Base-by-base conservation (phyloP, 2,797 vertebrate species). In the Oryzias dopingdopingensis region DNA sequence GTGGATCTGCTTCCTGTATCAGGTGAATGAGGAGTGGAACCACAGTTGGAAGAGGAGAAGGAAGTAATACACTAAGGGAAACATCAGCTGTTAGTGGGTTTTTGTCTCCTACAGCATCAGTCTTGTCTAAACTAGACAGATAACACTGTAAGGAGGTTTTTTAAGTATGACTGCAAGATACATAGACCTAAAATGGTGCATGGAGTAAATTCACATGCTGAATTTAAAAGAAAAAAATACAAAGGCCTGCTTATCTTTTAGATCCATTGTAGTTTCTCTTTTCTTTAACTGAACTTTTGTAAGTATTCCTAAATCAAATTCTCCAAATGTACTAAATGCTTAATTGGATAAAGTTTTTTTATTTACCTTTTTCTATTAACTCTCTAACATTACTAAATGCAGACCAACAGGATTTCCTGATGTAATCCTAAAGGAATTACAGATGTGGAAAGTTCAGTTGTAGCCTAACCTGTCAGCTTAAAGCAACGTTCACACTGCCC, bases 391-490 rank as follows among this genome's bases (percentile, higher is more conserved):
- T 6, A 6, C 26, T 26, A 26, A 26, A 41, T 42, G 51, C 48
- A 57, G 45, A 50, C 61, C 51, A 50, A 62, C 37, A 61, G 51
- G 44, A 47, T 54, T 60, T 74, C 42, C 32, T 59, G 52, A 65
- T 69, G 71, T 60, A 62, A 50, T 41, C 47, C 18, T 55, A 77
- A 60, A 72, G 80, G 62, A 76, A 67, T 63, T 74, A 78, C 62
- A 74, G 54, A 84, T 80, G 80, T 86, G 66, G 75, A 49, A 57
- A 22, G 49, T 65, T 67, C 77, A 82, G 72, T 60, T 75, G 70
- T 62, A 79, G 72, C 68, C 52, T 56, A 42, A 46, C 47, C 63
- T 52, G 70, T 48, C 24, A 1, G 47, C 42, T 52, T 5, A 5
- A 46, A 59, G 20, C 16, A 10, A 32, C 29, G 29, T 32, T 32